phyloP scores from a whole-genome alignment of 64 coral and sea anemone species.

The Stichodactyla mertensii region DNA sequence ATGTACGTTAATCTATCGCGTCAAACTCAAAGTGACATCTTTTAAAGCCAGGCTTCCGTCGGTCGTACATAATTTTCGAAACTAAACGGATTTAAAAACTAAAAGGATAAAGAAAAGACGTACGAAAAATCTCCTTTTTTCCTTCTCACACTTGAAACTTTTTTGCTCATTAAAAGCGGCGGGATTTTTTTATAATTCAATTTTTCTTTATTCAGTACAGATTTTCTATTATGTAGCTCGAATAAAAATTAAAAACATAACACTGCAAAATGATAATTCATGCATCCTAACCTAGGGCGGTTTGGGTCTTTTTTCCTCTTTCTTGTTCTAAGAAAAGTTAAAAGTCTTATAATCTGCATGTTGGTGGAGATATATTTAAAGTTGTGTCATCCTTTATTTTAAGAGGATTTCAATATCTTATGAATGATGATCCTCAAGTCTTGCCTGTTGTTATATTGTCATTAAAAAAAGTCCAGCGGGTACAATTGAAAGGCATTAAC shows the following conservation, averaged over 20 bases:
- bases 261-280: not conserved
- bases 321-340: not conserved
- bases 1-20: not conserved
- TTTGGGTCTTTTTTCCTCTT: not conserved
- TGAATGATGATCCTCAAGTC: constrained; percentile 54
- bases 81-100: not conserved
- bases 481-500: constrained; percentile 49
- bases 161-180: not conserved
- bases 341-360: not conserved
- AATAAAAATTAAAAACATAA: not conserved
- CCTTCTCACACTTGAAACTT: not conserved
- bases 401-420: constrained; percentile 38
- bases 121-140: not conserved
- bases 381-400: constrained; percentile 19
- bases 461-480: constrained; percentile 50
- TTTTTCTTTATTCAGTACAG: not conserved
- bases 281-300: not conserved
- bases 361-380: not conserved
- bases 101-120: not conserved
- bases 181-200: not conserved
- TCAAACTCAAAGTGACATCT: not conserved
- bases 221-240: not conserved
- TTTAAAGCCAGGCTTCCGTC: not conserved
- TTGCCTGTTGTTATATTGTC: constrained; percentile 50
- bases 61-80: not conserved